A percentile compares a stretch with the other conserved stretches of the same genome.
Evolutionary conservation across 2,113 vertebrate species (phyloP).

Genomic region (Hippolais icterina): DNA sequence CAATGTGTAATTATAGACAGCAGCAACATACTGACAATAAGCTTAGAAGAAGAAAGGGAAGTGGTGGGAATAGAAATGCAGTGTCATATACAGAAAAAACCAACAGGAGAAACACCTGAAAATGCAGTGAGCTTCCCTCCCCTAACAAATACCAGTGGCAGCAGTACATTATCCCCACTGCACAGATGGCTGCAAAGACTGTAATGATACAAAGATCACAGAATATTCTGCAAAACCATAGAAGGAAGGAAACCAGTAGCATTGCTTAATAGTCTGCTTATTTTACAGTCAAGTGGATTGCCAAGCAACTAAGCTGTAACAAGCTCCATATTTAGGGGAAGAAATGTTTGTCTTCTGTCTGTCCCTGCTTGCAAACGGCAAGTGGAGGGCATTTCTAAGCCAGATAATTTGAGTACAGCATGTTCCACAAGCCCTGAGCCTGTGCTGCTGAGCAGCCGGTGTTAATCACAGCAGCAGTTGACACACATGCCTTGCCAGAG

Average conservation of each 20-base stretch:
- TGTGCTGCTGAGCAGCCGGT: background rate
- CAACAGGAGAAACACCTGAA: background rate
- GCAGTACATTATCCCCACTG: background rate
- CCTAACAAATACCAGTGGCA: fast-evolving
- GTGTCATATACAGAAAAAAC: background rate
- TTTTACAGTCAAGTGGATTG: constrained; percentile 53
- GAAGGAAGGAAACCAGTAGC: constrained; percentile 66
- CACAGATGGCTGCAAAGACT: background rate
- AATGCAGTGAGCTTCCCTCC: background rate
- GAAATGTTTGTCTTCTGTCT: constrained; percentile 60
- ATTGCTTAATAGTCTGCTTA: constrained; percentile 59
- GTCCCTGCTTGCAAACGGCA: constrained; percentile 46
- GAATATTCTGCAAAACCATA: constrained; percentile 25
- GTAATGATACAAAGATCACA: background rate
- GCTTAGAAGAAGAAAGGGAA: constrained; percentile 14
- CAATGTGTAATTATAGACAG: background rate
- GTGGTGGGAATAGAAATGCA: background rate
- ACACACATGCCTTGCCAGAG: background rate
- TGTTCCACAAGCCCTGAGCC: background rate
- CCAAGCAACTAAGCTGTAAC: constrained; percentile 57
- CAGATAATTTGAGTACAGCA: constrained; percentile 40
- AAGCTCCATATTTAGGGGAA: constrained; percentile 44
- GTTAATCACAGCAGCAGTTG: constrained; percentile 7
- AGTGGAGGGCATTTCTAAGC: constrained; percentile 21
- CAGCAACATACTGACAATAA: background rate